Percentiles rank a stretch among this genome's conserved stretches.
These are phyloP conservation scores for Copsychus sechellarum DNA, from an alignment of 2,113 vertebrate species.

Conservation along the genomic window DNA sequence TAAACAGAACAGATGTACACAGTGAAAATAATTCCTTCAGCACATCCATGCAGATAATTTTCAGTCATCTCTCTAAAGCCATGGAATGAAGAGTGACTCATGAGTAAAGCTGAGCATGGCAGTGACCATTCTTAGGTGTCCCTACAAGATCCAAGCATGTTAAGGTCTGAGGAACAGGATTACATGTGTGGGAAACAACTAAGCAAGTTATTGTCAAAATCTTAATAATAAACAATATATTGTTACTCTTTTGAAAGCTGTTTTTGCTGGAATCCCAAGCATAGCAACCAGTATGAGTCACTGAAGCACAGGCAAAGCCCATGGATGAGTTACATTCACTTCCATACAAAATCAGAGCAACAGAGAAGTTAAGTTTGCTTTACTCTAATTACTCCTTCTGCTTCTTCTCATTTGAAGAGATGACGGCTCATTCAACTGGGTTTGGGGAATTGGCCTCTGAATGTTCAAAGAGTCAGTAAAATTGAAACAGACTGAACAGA, in stretches of 20 bases:
- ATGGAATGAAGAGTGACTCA: neutral
- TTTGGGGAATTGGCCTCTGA: neutral
- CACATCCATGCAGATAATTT: neutral
- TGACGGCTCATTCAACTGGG: neutral
- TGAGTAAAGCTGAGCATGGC: neutral
- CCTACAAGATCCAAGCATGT: rapidly evolving
- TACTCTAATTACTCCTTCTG: neutral
- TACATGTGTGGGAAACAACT: neutral
- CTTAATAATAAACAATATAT: neutral
- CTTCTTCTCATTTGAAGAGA: neutral
- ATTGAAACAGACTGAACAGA: neutral
- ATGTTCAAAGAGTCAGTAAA: neutral
- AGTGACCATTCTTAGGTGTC: neutral
- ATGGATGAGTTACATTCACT: neutral
- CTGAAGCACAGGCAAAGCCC: neutral
- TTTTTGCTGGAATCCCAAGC: constrained; percentile 18
- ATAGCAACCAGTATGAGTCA: neutral
- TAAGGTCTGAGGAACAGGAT: neutral
- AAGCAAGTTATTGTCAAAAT: neutral
- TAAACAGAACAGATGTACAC: neutral
- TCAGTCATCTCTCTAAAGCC: neutral
- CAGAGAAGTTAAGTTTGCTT: neutral
- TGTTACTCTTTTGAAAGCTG: neutral
- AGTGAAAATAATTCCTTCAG: neutral
- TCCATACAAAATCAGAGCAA: neutral